phyloP scores from a whole-genome alignment of 64 coral and sea anemone genomes.

The Stichodactyla helianthus region DNA sequence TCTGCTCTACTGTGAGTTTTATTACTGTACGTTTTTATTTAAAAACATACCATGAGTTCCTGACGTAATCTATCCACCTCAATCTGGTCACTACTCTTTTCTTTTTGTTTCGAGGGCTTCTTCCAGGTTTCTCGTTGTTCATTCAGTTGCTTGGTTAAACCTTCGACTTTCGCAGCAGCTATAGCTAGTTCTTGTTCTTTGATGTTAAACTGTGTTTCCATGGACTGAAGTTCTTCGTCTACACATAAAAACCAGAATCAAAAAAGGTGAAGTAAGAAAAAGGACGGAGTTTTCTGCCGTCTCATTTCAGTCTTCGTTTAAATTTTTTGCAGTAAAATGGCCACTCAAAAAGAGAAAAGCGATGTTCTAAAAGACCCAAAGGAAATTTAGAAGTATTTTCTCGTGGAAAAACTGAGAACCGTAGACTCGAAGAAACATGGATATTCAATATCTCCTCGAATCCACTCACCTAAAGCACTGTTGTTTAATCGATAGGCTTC shows the following conservation, averaged over 20 bases:
- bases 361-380: no score
- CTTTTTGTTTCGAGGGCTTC: conserved; percentile 5
- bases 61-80: conserved; percentile 42
- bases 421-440: no score
- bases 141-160: conserved; percentile 75
- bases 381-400: no score
- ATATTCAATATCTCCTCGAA: not conserved
- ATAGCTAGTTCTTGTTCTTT: conserved; percentile 87
- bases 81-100: conserved; percentile 24
- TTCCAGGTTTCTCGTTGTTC: conserved; percentile 53
- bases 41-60: conserved; percentile 34
- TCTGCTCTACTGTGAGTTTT: no score
- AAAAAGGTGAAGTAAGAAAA: no score
- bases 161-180: conserved; percentile 83
- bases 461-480: conserved; percentile 63
- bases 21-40: no score
- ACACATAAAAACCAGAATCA: not conserved
- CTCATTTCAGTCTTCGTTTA: no score
- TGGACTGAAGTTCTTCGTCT: conserved; percentile 54
- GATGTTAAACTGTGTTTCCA: conserved; percentile 42
- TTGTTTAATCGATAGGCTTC: conserved; percentile 60
- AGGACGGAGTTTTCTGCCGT: no score
- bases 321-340: no score
- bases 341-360: no score
- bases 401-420: no score